Evolutionary conservation across 2,888 invertebrate species (phyloP).

Genomic region (Orthosia cruda): DNA sequence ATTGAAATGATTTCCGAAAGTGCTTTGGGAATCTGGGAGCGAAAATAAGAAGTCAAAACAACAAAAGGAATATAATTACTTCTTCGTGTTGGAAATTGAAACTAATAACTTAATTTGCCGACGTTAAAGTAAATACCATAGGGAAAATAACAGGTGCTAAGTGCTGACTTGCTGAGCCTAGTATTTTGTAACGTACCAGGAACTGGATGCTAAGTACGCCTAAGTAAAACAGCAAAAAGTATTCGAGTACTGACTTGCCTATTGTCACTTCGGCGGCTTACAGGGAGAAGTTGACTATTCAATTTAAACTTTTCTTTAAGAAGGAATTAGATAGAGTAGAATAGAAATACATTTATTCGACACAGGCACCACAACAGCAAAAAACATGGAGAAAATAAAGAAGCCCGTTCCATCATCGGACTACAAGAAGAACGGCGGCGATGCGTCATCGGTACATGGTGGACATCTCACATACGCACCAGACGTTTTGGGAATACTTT

Average conservation of each 20-base stretch:
- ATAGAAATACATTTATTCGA: too few species aligned
- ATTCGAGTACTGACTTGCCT: conserved; percentile 16
- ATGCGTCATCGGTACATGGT: too few species aligned
- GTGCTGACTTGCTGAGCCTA: conserved; percentile 17
- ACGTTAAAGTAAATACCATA: conserved; percentile 38
- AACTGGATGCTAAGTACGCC: conserved; percentile 30
- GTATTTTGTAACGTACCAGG: conserved; percentile 39
- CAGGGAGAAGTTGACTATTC: conserved; percentile 12
- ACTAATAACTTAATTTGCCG: conserved; percentile 37
- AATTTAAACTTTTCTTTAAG: conserved; percentile 12
- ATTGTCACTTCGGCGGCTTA: conserved; percentile 20
- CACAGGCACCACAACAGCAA: too few species aligned
- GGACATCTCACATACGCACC: too few species aligned
- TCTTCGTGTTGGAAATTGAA: conserved; percentile 35
- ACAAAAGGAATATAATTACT: background rate
- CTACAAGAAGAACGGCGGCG: too few species aligned
- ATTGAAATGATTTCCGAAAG: conserved; percentile 11
- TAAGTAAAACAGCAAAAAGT: conserved; percentile 52
- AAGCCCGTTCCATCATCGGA: too few species aligned
- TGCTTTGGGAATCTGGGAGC: background rate
- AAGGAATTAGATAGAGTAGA: too few species aligned
- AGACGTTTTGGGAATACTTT: too few species aligned
- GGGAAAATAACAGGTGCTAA: conserved; percentile 44
- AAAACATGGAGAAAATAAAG: too few species aligned
- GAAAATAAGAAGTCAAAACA: background rate